A percentile compares a stretch with the other conserved stretches of the same genome.
phyloP scores from a whole-genome alignment of 2,113 vertebrate genomes.

The Haemorhous mexicanus region DNA sequence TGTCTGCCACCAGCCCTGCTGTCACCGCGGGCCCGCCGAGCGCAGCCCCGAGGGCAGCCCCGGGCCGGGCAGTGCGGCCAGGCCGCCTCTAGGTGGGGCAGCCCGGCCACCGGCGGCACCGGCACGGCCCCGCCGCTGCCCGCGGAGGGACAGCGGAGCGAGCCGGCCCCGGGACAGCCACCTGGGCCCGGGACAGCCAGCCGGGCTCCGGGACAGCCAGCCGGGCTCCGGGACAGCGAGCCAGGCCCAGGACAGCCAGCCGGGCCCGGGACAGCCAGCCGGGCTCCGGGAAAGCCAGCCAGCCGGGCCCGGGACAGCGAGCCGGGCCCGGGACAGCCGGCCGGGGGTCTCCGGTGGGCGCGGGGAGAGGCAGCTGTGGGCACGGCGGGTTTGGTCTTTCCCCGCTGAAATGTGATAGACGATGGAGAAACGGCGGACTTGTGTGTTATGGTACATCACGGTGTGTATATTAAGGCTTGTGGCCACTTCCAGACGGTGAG shows the following conservation, averaged over 20 bases:
- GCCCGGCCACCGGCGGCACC: not conserved
- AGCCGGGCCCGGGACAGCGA: too few relatives aligned
- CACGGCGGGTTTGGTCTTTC: not conserved
- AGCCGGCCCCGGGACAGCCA: too few relatives aligned
- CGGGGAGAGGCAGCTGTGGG: not conserved
- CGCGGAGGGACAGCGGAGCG: not conserved
- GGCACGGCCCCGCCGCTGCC: not conserved
- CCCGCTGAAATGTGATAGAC: not conserved
- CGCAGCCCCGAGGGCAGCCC: not conserved
- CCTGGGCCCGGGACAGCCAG: too few relatives aligned
- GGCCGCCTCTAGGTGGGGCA: conserved; percentile 45
- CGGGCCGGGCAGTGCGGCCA: not conserved
- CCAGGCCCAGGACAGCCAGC: too few relatives aligned
- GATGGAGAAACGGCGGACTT: not conserved
- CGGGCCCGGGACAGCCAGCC: too few relatives aligned
- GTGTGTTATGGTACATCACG: fast-evolving
- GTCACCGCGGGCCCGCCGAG: not conserved
- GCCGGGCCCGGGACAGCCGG: too few relatives aligned
- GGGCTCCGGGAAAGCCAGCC: not conserved
- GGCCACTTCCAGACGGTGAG: not conserved
- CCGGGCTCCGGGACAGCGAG: too few relatives aligned
- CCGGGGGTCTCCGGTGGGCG: not conserved
- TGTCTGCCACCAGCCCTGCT: too few relatives aligned
- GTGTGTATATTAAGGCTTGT: too few relatives aligned
- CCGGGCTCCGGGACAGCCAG: too few relatives aligned